Conservation (phyloP, 2,797 vertebrate species). For the Florisuga fusca region DNA sequence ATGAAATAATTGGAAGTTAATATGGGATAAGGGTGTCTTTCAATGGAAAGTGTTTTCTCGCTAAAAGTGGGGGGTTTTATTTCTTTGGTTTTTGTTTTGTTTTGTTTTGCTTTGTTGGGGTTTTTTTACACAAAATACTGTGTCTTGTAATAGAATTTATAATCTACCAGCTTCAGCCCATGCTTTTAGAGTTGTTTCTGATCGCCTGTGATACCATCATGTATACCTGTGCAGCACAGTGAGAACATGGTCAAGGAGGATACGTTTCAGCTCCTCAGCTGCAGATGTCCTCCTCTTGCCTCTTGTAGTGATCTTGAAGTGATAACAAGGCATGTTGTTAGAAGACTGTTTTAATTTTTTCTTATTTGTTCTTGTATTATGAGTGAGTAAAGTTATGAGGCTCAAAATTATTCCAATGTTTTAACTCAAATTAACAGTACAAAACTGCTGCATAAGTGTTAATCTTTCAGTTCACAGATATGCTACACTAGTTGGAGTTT, state of each 20-base stretch:
- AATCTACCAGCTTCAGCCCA: not conserved
- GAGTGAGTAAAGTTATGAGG: not conserved
- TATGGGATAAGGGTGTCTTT: not conserved
- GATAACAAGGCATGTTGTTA: not conserved
- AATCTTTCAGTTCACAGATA: not conserved
- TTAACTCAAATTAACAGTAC: not conserved
- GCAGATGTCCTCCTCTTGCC: not conserved
- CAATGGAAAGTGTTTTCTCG: not conserved
- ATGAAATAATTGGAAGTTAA: not conserved
- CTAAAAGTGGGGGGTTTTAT: too few relatives aligned
- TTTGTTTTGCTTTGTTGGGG: too few relatives aligned
- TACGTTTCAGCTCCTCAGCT: not conserved
- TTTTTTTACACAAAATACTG: not conserved
- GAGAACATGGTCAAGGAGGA: not conserved
- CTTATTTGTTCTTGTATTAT: not conserved
- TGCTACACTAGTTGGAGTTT: not conserved
- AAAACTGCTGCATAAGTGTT: not conserved
- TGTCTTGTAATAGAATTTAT: not conserved
- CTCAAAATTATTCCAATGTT: not conserved
- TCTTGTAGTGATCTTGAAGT: not conserved
- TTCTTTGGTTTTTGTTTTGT: too few relatives aligned
- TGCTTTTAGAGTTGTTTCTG: not conserved
- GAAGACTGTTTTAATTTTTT: not conserved
- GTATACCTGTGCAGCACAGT: not conserved
- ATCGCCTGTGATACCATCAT: not conserved